Base-by-base conservation (phyloP, 2,113 vertebrate genomes). In the Acinonyx jubatus region DNA sequence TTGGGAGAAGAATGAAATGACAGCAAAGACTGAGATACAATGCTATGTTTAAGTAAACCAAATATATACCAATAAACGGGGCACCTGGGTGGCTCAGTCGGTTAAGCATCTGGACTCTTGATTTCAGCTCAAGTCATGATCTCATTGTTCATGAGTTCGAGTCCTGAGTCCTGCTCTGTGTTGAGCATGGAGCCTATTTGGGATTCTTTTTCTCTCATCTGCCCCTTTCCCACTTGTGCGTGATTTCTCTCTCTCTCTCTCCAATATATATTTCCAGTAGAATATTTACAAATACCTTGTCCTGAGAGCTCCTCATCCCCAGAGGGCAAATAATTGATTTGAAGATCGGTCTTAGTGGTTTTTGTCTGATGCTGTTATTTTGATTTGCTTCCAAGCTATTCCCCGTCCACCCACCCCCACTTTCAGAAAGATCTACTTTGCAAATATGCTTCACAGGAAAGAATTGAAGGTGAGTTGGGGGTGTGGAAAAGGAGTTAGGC, bases 321-420 rank as follows among this genome's bases (percentile, higher is more conserved):
- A 16, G 81, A 94, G 88, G 88, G 69, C 41, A 95, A 87, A 79
- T 93, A 52, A 91, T 78, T 82, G 87, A 97, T 95, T 74, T 61
- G 90, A 97, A 95, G 84, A 92, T 91, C 27, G 3, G 7, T 76
- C 57, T 76, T 69, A 93, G 50, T 96, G 98, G 97, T 95, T 95
- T 95, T 91, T 85, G 65, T 93, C 93, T 82, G 79, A 78, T 65
- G 61, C 52, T 19, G 13, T 96, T 89, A 94, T 74, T 74, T 96
- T 91, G 92, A 91, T 94, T 94, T 81, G 50, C n/a, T 69, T 93
- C 85, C 89, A 68, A 93, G 45, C 29, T 93, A 12, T 82, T 57
- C 45, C 38, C 48, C 41, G 19, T 3, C 69, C 45, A 45, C 45
- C 45, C 45, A 45, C 45, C 61, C 45, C 23, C 1, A 38, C 78